phyloP scores from a whole-genome alignment of 2,113 vertebrate genomes.

The Nyctereutes procyonoides region DNA sequence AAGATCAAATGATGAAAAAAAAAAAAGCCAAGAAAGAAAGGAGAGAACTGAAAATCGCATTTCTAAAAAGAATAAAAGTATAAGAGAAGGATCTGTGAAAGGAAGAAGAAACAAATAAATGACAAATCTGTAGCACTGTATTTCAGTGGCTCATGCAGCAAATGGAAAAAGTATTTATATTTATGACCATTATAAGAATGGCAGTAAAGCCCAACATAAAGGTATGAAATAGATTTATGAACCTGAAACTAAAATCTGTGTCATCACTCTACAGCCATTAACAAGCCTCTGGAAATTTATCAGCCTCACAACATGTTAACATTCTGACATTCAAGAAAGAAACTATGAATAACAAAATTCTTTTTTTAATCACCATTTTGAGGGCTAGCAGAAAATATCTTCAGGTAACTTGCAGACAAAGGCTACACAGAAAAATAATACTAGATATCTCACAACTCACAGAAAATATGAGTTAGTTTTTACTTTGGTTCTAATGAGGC shows the following conservation, averaged over 20 bases:
- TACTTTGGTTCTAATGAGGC: neutral
- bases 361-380: neutral
- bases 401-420: neutral
- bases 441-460: neutral
- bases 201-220: neutral
- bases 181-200: neutral
- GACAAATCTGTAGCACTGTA: constrained; percentile 24
- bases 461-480: neutral
- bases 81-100: neutral
- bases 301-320: neutral
- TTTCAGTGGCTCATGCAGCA: neutral
- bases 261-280: neutral
- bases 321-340: constrained; percentile 29
- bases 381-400: constrained; percentile 1
- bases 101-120: neutral
- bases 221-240: neutral
- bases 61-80: constrained; percentile 17
- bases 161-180: neutral
- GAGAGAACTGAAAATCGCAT: constrained; percentile 68
- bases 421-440: neutral
- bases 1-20: constrained; percentile 70
- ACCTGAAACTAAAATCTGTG: constrained; percentile 24
- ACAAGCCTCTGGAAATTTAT: neutral
- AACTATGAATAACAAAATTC: neutral
- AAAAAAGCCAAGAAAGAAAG: constrained; percentile 78